Base-by-base conservation (phyloP, 2,113 vertebrate genomes). In the Oreochromis aureus region DNA sequence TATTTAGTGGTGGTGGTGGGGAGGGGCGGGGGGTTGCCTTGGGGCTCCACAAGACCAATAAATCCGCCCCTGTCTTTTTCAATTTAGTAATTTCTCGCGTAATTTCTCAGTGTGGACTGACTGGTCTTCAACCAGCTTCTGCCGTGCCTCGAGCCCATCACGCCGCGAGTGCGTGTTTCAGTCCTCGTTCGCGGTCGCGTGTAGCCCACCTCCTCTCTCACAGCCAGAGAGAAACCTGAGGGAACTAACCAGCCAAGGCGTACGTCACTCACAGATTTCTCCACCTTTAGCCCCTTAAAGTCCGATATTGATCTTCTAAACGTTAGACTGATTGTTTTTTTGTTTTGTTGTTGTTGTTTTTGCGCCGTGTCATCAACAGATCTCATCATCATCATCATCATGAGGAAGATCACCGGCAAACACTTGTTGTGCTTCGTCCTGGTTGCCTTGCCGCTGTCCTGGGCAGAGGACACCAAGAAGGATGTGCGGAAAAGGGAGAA, bases 401-500 rank as follows among this genome's bases (percentile, higher is more conserved):
- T 92, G 87, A 89, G 63, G 83, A 90, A 73, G 61, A 86, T 90
- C 55, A 61, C 54, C 24, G 89, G 80, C 18, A 92, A 85, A 91
- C 90, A 91, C 89, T 88, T 95, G 84, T 78, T 96, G 81, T 95
- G 91, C 71, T 7, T 95, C n/a, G 61, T 93, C 15, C 82, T 96
- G 59, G 87, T 95, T 15, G 39, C 22, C 27, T 30, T 95, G 80
- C 87, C 89, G 48, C 80, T 94, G 10, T 90, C 82, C 73, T 89
- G 88, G 84, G 90, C 94, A 58, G 93, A 93, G 55, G 87, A 91
- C 84, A 87, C 36, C 22, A 91, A 87, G 86, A 90, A 76, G 58
- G 81, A 91, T 39, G 54, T 5, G 81, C 86, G 16, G 41, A 88
- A 89, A 16, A 73, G 73, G 6, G 89, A 92, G 2, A 94, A 94